phyloP scores from a whole-genome alignment of 2,888 invertebrate genomes.

The Synanthedon tipuliformis region DNA sequence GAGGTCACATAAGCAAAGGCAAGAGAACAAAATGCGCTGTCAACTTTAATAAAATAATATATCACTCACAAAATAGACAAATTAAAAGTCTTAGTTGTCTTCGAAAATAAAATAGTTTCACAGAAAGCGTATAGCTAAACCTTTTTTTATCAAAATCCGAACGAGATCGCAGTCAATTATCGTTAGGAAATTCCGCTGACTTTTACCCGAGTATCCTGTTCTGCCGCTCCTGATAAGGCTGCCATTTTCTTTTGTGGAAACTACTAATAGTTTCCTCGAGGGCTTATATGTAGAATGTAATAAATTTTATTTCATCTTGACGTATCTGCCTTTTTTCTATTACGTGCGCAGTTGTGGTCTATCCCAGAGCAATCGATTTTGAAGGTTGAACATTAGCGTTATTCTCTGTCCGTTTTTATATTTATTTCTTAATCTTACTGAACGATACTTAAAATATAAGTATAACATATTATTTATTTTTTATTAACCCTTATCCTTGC shows the following conservation, averaged over 20 bases:
- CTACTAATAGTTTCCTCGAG: conserved; percentile 42
- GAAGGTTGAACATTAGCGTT: not conserved
- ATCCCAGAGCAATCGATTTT: conserved; percentile 15
- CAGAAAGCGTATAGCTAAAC: no score
- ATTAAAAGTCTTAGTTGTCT: no score
- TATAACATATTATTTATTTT: no score
- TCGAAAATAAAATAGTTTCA: no score
- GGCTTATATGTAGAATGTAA: conserved; percentile 39
- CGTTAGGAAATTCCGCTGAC: conserved; percentile 24
- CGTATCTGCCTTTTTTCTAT: conserved; percentile 44
- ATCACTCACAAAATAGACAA: no score
- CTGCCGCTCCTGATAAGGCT: conserved; percentile 6
- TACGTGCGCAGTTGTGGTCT: conserved; percentile 21
- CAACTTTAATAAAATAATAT: no score
- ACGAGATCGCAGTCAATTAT: conserved; percentile 11
- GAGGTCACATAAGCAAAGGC: no score
- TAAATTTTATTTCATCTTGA: conserved; percentile 45
- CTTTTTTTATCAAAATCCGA: not conserved
- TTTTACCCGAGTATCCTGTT: conserved; percentile 14
- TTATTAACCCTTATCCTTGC: no score
- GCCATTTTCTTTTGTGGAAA: conserved; percentile 39
- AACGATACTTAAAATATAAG: no score
- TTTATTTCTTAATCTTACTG: no score
- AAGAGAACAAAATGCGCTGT: no score
- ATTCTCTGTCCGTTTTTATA: no score